Evolutionary conservation across 2,797 vertebrate species (phyloP).

Genomic region (Eupleurogrammus muticus): DNA sequence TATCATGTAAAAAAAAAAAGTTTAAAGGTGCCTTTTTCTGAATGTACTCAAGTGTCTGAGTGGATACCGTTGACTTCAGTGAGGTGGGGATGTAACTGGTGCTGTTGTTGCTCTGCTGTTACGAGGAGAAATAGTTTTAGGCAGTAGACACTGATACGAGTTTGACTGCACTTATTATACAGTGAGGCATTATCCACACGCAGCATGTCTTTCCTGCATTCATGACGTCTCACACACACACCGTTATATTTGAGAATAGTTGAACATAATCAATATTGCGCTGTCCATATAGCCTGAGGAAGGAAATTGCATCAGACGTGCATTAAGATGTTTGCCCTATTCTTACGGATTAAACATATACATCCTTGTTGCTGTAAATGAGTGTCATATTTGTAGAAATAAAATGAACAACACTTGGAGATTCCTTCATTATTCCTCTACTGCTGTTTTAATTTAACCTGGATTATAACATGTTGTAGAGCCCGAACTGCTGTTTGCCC

Average conservation of each 20-base stretch:
- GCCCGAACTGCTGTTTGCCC: too few relatives aligned
- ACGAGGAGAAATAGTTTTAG: conserved; percentile 8
- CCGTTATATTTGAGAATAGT: background rate
- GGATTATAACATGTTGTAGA: background rate
- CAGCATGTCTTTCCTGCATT: conserved; percentile 2
- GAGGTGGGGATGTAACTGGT: conserved; percentile 13
- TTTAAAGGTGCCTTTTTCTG: conserved; percentile 67
- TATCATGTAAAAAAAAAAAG: conserved; percentile 39
- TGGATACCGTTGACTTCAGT: conserved; percentile 20
- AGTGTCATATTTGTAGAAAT: conserved; percentile 63
- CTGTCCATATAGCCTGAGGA: conserved; percentile 9
- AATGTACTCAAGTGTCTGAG: conserved; percentile 65
- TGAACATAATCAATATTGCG: conserved; percentile 5
- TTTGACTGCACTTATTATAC: conserved; percentile 42
- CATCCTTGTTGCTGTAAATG: conserved; percentile 50
- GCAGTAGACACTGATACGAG: conserved; percentile 10
- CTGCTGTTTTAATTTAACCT: background rate
- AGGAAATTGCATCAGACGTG: background rate
- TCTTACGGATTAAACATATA: conserved; percentile 25
- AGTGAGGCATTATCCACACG: conserved; percentile 12
- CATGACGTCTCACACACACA: conserved; percentile 6
- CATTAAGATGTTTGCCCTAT: conserved; percentile 5
- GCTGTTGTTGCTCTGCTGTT: conserved; percentile 8
- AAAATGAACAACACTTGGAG: conserved; percentile 50
- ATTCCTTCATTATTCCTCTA: conserved; percentile 7